phyloP scores from a whole-genome alignment of 2,888 invertebrate genomes.

The Drosophila demipolita region DNA sequence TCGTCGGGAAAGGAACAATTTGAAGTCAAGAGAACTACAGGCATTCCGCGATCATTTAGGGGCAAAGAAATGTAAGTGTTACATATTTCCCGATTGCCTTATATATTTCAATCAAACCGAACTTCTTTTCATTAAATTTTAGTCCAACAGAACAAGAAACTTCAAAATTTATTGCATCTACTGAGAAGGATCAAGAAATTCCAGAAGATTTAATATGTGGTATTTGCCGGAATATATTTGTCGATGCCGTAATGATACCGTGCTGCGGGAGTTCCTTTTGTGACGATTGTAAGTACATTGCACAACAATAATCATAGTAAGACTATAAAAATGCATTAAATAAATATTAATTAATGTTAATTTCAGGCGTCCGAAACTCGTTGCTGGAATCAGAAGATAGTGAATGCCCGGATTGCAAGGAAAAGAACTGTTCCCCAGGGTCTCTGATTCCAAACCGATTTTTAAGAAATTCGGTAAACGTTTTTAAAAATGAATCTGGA shows the following conservation, averaged over 20 bases:
- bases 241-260: constrained; percentile 98
- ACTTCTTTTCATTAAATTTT: constrained; percentile 2
- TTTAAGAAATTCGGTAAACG: constrained; percentile 93
- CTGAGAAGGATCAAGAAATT: constrained; percentile 88
- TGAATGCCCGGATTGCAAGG: constrained; percentile 97
- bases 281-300: constrained; percentile 94
- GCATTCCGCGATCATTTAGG: constrained; percentile 97
- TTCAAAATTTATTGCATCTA: constrained; percentile 49
- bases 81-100: background rate
- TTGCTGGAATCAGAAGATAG: constrained; percentile 97
- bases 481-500: constrained; percentile 96
- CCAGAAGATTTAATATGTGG: constrained; percentile 97
- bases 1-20: constrained; percentile 86
- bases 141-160: constrained; percentile 66
- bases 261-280: constrained; percentile 99
- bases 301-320: background rate
- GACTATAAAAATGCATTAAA: background rate
- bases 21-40: constrained; percentile 97
- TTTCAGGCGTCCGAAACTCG: constrained; percentile 92
- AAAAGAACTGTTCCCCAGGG: constrained; percentile 96
- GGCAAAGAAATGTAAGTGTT: constrained; percentile 92
- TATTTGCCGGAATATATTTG: constrained; percentile 95
- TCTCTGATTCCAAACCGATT: constrained; percentile 97
- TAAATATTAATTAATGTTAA: background rate
- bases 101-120: background rate